phyloP scores from a whole-genome alignment of 2,888 invertebrate genomes.

The Ecliptopera silaceata region DNA sequence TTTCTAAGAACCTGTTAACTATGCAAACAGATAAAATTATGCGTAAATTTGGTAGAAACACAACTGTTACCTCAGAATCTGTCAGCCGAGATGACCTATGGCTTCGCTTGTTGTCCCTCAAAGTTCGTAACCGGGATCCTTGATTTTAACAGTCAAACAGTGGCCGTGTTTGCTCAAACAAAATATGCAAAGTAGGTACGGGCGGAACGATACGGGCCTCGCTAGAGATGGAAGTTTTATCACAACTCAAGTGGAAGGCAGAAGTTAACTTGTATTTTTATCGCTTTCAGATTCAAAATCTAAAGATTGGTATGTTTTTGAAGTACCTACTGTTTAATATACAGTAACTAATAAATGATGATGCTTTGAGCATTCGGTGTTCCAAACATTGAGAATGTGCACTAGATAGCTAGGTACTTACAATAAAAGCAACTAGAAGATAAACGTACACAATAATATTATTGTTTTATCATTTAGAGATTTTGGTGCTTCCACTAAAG shows the following conservation, averaged over 20 bases:
- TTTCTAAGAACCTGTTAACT: not conserved
- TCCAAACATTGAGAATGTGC: no score
- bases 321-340: no score
- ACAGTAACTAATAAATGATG: no score
- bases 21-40: not conserved
- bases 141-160: constrained; percentile 79
- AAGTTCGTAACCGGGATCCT: constrained; percentile 65
- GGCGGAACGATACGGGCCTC: constrained; percentile 69
- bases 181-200: constrained; percentile 80
- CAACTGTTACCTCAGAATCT: not conserved
- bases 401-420: no score
- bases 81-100: constrained; percentile 49
- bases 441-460: no score
- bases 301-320: not conserved
- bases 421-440: no score
- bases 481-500: no score
- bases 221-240: constrained; percentile 19
- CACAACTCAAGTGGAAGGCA: not conserved
- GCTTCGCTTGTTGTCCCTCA: constrained; percentile 51
- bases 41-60: constrained; percentile 5
- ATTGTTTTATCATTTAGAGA: no score
- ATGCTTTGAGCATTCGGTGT: no score
- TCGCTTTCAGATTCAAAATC: constrained; percentile 1
- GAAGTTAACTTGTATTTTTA: not conserved
- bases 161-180: constrained; percentile 75